Evolutionary conservation across 2,797 vertebrate genomes (phyloP).

Genomic region (Psittacula derbiana): DNA sequence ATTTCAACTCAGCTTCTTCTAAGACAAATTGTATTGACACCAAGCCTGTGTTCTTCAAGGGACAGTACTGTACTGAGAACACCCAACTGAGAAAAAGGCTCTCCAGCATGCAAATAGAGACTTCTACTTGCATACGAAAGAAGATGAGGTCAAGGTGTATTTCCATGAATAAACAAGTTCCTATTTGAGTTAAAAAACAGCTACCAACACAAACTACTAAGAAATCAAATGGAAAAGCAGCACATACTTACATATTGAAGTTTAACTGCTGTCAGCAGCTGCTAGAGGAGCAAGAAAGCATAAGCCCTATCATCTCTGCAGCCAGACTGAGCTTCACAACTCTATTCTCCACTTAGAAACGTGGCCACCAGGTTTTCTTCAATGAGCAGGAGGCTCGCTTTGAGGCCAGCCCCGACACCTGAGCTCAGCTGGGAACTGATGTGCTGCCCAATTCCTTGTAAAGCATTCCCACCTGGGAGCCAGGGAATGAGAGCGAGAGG

Average conservation of each 20-base stretch:
- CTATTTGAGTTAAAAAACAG: neutral
- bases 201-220: neutral
- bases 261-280: rapidly evolving
- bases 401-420: neutral
- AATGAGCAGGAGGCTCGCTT: rapidly evolving
- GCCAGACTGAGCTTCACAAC: rapidly evolving
- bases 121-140: neutral
- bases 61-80: neutral
- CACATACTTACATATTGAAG: rapidly evolving
- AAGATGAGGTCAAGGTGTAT: neutral
- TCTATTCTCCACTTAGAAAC: rapidly evolving
- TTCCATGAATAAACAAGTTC: neutral
- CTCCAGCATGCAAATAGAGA: rapidly evolving
- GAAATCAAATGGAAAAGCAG: rapidly evolving
- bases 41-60: neutral
- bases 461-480: neutral
- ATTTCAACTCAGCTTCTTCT: neutral
- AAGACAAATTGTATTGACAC: rapidly evolving
- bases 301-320: neutral
- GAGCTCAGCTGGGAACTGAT: rapidly evolving
- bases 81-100: neutral
- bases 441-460: neutral
- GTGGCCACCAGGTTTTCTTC: rapidly evolving
- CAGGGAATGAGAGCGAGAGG: rapidly evolving
- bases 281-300: rapidly evolving